A percentile compares a stretch with the other conserved stretches of the same genome.
Conservation (phyloP, 2,888 invertebrate genomes). For the Xanthorhoe spadicearia region DNA sequence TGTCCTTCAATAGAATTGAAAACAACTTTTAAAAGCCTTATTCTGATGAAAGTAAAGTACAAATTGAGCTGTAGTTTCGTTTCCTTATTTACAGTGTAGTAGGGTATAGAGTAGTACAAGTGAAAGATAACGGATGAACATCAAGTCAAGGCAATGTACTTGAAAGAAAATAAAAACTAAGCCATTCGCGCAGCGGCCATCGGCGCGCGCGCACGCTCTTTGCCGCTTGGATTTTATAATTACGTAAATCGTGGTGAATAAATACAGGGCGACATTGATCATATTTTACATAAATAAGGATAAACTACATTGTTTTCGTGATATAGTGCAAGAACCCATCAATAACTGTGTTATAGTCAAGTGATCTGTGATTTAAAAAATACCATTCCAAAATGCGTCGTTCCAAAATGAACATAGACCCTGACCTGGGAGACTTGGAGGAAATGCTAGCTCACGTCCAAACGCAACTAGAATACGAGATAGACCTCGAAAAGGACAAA, state of each 20-base stretch:
- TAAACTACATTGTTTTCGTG: background rate
- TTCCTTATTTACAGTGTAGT: conserved; percentile 27
- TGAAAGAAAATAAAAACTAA: conserved; percentile 47
- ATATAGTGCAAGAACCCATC: conserved; percentile 26
- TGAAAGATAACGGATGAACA: conserved; percentile 61
- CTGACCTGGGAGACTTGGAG: conserved; percentile 78
- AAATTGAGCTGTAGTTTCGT: conserved; percentile 38
- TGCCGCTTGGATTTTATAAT: background rate
- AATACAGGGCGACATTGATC: background rate
- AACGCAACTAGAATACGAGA: conserved; percentile 77
- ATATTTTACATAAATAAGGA: background rate
- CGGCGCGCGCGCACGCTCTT: conserved; percentile 52
- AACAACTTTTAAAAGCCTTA: conserved; percentile 36
- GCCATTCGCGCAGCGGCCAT: conserved; percentile 54
- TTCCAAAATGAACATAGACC: conserved; percentile 69
- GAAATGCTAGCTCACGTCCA: conserved; percentile 81
- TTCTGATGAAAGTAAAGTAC: conserved; percentile 35
- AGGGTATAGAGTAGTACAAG: conserved; percentile 44
- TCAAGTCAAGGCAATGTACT: conserved; percentile 39
- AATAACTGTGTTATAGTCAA: conserved; percentile 22
- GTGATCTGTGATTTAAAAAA: conserved; percentile 24
- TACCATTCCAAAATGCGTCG: conserved; percentile 62
- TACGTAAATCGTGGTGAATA: background rate
- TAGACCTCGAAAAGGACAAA: conserved; percentile 70
- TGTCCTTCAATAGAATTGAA: conserved; percentile 23